These are phyloP conservation scores for Ictalurus furcatus DNA, from an alignment of 2,113 vertebrate species.

Conservation along the genomic window DNA sequence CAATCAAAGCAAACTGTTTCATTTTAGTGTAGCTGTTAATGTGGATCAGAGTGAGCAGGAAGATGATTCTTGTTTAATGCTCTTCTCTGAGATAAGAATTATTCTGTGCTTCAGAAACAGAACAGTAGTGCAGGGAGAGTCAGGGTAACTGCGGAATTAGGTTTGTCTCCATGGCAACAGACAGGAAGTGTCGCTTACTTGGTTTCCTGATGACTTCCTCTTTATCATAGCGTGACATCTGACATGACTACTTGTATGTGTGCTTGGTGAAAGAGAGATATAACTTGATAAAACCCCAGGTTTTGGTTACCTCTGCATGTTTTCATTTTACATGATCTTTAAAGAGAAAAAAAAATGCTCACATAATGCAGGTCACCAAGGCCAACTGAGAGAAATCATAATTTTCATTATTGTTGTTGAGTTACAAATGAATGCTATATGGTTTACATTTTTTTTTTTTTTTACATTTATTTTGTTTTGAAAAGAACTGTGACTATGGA, in stretches of 20 bases:
- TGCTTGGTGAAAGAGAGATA: conserved; percentile 38
- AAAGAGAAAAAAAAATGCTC: not conserved
- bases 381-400: not conserved
- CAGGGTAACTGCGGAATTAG: conserved; percentile 64
- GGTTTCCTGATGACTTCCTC: conserved; percentile 78
- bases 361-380: not conserved
- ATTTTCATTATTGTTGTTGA: not conserved
- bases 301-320: conserved; percentile 10
- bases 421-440: not conserved
- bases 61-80: not conserved
- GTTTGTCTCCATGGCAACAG: conserved; percentile 71
- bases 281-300: not conserved
- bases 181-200: conserved; percentile 78
- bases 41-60: not conserved
- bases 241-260: conserved; percentile 45
- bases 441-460: too few species aligned
- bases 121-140: conserved; percentile 50
- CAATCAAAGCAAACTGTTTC: conserved; percentile 28
- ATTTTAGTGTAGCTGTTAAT: conserved; percentile 33
- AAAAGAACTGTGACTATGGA: not conserved
- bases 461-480: not conserved
- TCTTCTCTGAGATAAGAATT: conserved; percentile 21
- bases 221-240: conserved; percentile 79
- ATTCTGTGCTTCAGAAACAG: conserved; percentile 4
- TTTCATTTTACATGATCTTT: not conserved